phyloP scores from a whole-genome alignment of 2,797 vertebrate genomes.

The Melopsittacus undulatus region DNA sequence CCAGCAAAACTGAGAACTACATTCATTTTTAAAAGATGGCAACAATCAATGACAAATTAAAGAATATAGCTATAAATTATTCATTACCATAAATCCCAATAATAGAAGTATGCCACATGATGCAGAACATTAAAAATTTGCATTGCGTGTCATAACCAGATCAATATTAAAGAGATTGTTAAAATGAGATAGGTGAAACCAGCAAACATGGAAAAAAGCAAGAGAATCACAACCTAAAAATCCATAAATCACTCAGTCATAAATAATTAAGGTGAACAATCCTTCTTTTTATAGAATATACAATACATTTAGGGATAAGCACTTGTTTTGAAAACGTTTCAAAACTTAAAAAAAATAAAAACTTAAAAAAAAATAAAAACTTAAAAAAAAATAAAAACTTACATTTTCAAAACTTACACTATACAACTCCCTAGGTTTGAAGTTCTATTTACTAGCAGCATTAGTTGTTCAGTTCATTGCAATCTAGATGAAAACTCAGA shows the following conservation, averaged over 20 bases:
- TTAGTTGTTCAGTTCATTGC: background rate
- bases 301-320: background rate
- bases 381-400: too few species aligned
- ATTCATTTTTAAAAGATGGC: background rate
- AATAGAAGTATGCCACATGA: background rate
- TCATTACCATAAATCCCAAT: conserved; percentile 47
- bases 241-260: conserved; percentile 26
- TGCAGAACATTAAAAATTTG: conserved; percentile 35
- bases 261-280: conserved; percentile 22
- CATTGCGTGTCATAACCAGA: conserved; percentile 10
- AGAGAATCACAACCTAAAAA: conserved; percentile 7
- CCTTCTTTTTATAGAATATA: background rate
- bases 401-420: background rate
- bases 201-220: background rate
- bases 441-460: background rate
- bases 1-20: background rate
- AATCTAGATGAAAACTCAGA: background rate
- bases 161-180: conserved; percentile 41
- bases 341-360: too few species aligned
- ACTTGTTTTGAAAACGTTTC: background rate
- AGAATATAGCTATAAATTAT: conserved; percentile 54
- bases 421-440: background rate
- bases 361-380: too few species aligned
- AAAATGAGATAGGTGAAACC: conserved; percentile 8
- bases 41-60: conserved; percentile 44